A percentile compares a stretch with the other conserved stretches of the same genome.
These are phyloP conservation scores for Agrochola litura DNA, from an alignment of 2,888 invertebrate species.

Conservation along the genomic window DNA sequence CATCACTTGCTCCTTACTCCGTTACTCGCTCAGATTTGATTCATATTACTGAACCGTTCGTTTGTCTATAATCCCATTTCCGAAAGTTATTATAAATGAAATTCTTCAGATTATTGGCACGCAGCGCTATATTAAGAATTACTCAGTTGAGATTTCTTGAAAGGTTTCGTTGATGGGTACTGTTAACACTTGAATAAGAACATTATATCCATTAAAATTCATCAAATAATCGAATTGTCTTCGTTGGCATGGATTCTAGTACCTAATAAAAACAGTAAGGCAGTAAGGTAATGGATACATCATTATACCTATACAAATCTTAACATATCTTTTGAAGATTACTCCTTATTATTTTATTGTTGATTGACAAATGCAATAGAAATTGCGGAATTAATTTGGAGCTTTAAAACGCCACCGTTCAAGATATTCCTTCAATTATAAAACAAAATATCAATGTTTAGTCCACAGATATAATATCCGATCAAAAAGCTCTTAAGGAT, in stretches of 20 bases:
- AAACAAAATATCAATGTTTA: background rate
- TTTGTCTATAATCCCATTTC: conserved; percentile 71
- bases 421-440: background rate
- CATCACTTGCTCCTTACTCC: conserved; percentile 68
- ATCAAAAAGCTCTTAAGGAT: conserved; percentile 8
- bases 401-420: background rate
- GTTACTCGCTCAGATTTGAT: conserved; percentile 66
- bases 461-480: background rate
- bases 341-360: background rate
- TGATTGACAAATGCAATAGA: background rate
- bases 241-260: conserved; percentile 1
- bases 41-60: conserved; percentile 65
- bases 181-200: background rate
- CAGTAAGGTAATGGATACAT: background rate
- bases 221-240: conserved; percentile 1
- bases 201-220: background rate
- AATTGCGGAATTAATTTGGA: background rate
- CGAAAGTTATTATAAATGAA: conserved; percentile 70
- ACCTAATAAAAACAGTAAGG: background rate
- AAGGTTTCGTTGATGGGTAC: conserved; percentile 9
- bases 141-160: conserved; percentile 32
- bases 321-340: background rate
- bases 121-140: conserved; percentile 34
- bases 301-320: background rate
- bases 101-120: conserved; percentile 62